These are phyloP conservation scores for Poeciliopsis presidionis DNA, from an alignment of 2,797 vertebrate species.

Conservation along the genomic window DNA sequence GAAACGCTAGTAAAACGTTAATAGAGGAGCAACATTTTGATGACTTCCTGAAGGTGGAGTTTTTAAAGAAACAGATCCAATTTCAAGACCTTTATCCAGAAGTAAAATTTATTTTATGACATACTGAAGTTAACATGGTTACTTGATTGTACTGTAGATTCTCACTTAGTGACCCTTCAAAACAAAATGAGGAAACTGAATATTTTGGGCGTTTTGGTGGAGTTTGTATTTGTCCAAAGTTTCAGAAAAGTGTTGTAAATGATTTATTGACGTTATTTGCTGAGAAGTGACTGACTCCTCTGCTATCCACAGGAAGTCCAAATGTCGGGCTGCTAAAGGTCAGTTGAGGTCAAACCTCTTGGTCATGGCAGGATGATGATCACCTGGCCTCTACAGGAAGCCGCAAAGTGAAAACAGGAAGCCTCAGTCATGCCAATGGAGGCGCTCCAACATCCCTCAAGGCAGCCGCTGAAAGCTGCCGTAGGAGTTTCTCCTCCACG, in stretches of 20 bases:
- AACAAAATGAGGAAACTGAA: not conserved
- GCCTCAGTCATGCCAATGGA: conserved; percentile 73
- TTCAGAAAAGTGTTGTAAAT: conserved; percentile 1
- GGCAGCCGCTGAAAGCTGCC: conserved; percentile 48
- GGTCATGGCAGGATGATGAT: conserved; percentile 4
- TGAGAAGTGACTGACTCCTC: conserved; percentile 6
- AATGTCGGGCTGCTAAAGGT: conserved; percentile 20
- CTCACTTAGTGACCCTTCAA: no score
- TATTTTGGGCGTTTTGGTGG: conserved; percentile 17
- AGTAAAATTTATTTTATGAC: no score
- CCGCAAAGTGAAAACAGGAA: not conserved
- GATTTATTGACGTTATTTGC: conserved; percentile 2
- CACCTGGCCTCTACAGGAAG: not conserved
- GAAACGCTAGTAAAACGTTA: no score
- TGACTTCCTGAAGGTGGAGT: no score
- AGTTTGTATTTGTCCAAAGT: conserved; percentile 11
- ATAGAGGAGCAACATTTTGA: no score
- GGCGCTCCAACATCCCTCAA: conserved; percentile 51
- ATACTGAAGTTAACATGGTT: no score
- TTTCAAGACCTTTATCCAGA: no score
- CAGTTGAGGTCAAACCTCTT: conserved; percentile 4
- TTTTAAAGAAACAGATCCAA: no score
- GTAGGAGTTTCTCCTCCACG: conserved; percentile 77
- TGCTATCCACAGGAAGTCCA: conserved; percentile 46
- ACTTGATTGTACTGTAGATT: no score